Conservation (phyloP, 2,797 vertebrate genomes). For the Etheostoma perlongum region DNA sequence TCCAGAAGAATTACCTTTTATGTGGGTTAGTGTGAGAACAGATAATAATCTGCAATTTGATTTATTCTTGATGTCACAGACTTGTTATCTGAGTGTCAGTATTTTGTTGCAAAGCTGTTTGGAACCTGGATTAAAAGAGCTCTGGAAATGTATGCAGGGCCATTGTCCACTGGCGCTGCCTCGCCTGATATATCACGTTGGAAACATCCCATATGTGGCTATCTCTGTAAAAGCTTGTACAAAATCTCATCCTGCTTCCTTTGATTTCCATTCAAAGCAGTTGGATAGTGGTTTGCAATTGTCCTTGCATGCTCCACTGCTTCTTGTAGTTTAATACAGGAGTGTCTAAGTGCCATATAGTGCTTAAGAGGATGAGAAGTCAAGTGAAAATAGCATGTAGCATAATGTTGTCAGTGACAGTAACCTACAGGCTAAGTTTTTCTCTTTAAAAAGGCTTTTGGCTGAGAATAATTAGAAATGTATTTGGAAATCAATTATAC, state of each 20-base stretch:
- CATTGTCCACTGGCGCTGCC: constrained; percentile 31
- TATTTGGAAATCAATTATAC: constrained; percentile 4
- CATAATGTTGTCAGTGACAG: constrained; percentile 1
- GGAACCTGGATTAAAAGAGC: constrained; percentile 14
- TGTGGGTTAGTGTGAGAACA: background rate
- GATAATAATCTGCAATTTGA: constrained; percentile 31
- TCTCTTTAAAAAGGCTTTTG: background rate
- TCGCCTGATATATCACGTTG: constrained; percentile 10
- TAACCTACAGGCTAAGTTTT: background rate
- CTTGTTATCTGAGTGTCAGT: constrained; percentile 14
- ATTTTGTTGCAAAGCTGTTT: constrained; percentile 28
- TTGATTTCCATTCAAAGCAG: constrained; percentile 46
- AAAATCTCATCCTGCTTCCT: constrained; percentile 23
- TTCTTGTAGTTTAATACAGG: constrained; percentile 11
- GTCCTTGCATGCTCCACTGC: constrained; percentile 8
- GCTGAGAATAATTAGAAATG: constrained; percentile 7
- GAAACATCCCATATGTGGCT: constrained; percentile 26
- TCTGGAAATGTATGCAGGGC: constrained; percentile 28
- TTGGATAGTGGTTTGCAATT: constrained; percentile 29
- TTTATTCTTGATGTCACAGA: constrained; percentile 19
- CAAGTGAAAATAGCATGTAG: constrained; percentile 21
- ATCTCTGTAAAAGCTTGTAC: constrained; percentile 14
- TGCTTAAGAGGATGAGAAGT: constrained; percentile 39
- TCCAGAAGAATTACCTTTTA: background rate
- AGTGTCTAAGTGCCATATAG: background rate